Percentiles rank a stretch among this genome's conserved stretches.
Evolutionary conservation across 2,113 vertebrate genomes (phyloP).

Genomic region (Setophaga petechia): DNA sequence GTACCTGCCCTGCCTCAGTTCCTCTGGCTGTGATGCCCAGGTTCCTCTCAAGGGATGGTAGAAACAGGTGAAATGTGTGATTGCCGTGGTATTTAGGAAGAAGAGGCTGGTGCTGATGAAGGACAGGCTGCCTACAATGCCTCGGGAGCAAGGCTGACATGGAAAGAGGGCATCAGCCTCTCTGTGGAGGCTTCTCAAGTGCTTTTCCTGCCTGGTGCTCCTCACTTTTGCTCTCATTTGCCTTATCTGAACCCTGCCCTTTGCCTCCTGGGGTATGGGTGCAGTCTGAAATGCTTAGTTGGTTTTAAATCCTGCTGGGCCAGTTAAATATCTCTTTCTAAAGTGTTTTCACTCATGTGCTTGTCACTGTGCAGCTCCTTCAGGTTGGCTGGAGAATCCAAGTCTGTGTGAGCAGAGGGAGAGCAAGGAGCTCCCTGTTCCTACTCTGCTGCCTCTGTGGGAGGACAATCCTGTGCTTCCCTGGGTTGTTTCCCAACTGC

Average conservation of each 20-base stretch:
- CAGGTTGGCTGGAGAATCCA: neutral
- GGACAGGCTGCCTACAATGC: neutral
- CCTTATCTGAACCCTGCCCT: conserved; percentile 14
- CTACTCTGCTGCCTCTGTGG: neutral
- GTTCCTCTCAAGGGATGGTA: neutral
- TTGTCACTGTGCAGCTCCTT: neutral
- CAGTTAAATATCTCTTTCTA: neutral
- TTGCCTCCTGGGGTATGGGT: neutral
- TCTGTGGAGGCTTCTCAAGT: neutral
- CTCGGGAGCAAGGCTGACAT: neutral
- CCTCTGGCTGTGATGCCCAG: neutral
- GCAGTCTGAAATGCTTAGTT: neutral
- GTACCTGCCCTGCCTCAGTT: neutral
- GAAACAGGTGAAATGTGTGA: neutral
- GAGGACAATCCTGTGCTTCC: neutral
- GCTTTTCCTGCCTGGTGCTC: neutral
- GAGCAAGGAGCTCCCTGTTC: neutral
- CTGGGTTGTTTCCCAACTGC: neutral
- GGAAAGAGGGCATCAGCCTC: neutral
- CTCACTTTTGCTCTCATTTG: neutral
- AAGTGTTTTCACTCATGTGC: neutral
- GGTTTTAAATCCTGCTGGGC: conserved; percentile 24
- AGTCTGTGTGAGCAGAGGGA: neutral
- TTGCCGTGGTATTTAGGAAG: neutral
- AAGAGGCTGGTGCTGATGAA: neutral